Evolutionary conservation across 2,113 vertebrate species (phyloP), one percentile per base, ranked within the genome.

Genomic region (Protobothrops mucrosquamatus): DNA sequence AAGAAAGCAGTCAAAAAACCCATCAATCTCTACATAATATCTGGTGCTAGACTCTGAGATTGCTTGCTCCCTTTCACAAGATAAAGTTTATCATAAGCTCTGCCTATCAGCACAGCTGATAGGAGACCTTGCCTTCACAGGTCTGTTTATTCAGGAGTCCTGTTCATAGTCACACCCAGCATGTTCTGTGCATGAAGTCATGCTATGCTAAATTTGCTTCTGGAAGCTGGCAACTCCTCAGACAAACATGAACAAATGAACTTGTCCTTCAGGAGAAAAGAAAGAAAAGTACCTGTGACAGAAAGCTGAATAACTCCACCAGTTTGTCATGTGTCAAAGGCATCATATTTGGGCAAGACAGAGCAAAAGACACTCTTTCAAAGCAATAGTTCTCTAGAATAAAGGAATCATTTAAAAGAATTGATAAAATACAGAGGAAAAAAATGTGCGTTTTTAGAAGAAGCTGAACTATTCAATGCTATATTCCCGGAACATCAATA

Each of bases 211-310:
- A 92, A 91, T 95, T 96, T 97, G 91, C 97, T 94, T 95, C 94
- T 55, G 94, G 92, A 92, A 92, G 56, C 93, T 95, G 93, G 94
- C 95, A 95, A 89, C 89, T 52, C 48, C 90, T 57, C 88, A 96
- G 96, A 97, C 96, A 97, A 89, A 96, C 92, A 69, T 97, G 94
- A 96, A 95, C 96, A 97, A 96, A 97, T 97, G 94, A 93, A 96
- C 93, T 97, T 97, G 96, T 96, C 97, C 97, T 92, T 95, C 96
- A 96, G 93, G 94, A 90, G 92, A 96, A 95, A 23, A 92, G 90
- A 95, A 95, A 22, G 91, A 92, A 95, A 95, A 94, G 94, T 93
- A 90, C 96, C 97, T 93, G 61, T 94, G 96, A 97, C 97, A 97
- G 92, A 97, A 94, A 95, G 91, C 90, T 95, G 94, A 96, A 94